Percentiles rank a stretch among this genome's conserved stretches.
These are phyloP conservation scores for Anoplophora glabripennis DNA, from an alignment of 1,140 invertebrate genomes.

Conservation along the genomic window DNA sequence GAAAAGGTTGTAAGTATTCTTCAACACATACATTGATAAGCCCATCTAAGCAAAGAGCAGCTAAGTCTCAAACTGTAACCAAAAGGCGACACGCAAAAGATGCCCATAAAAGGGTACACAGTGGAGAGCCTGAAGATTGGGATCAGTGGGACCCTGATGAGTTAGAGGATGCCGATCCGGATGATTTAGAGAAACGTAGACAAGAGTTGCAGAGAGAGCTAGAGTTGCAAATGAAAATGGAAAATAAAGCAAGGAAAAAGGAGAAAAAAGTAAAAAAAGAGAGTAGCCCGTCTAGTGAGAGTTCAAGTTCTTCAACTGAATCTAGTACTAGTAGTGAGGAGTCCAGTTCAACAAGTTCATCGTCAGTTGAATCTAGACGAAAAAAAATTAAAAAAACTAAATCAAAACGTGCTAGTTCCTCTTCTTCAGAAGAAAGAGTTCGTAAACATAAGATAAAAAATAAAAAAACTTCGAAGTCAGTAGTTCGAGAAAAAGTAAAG, in stretches of 20 bases:
- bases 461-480: constrained; percentile 41
- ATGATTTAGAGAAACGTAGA: constrained; percentile 72
- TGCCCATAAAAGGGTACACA: constrained; percentile 62
- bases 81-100: constrained; percentile 59
- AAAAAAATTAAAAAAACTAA: constrained; percentile 57
- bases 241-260: constrained; percentile 56
- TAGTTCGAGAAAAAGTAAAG: constrained; percentile 35
- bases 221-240: constrained; percentile 71
- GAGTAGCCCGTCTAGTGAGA: constrained; percentile 66
- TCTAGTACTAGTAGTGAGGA: constrained; percentile 60
- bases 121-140: constrained; percentile 66
- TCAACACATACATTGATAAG: constrained; percentile 70
- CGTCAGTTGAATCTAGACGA: constrained; percentile 49
- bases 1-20: constrained; percentile 71
- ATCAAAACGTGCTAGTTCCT: constrained; percentile 59
- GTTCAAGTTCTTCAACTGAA: constrained; percentile 60
- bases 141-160: constrained; percentile 75
- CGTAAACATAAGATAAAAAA: constrained; percentile 46
- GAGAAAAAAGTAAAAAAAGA: constrained; percentile 58
- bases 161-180: constrained; percentile 79
- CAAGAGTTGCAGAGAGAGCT: constrained; percentile 74
- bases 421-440: constrained; percentile 56
- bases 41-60: constrained; percentile 67
- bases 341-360: constrained; percentile 56
- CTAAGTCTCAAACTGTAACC: constrained; percentile 62